These are phyloP conservation scores for Craterocephalus amniculus DNA, from an alignment of 2,797 vertebrate genomes.

Conservation along the genomic window DNA sequence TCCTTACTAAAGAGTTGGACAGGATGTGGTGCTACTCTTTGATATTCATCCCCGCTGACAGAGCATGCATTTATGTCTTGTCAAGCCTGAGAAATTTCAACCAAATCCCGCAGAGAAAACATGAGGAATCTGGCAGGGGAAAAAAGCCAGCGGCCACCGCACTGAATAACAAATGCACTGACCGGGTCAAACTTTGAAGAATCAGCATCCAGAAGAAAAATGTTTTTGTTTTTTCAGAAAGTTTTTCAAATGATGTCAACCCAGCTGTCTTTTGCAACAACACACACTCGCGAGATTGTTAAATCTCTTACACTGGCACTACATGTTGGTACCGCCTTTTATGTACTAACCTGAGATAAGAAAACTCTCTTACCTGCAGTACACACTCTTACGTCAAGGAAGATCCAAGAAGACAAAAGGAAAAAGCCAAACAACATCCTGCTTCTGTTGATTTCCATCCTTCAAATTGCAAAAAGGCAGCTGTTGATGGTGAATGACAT, in stretches of 20 bases:
- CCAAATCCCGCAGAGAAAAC: constrained; percentile 65
- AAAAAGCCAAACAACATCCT: constrained; percentile 56
- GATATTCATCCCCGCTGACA: constrained; percentile 72
- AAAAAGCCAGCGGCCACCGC: constrained; percentile 46
- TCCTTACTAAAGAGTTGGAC: constrained; percentile 65
- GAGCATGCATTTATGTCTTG: constrained; percentile 68
- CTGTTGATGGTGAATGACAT: background rate
- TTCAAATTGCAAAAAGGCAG: constrained; percentile 31
- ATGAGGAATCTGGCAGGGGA: constrained; percentile 60
- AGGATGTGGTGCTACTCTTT: constrained; percentile 77
- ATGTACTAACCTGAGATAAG: background rate
- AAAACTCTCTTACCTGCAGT: constrained; percentile 73
- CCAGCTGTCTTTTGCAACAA: background rate
- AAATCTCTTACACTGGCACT: background rate
- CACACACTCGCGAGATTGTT: background rate
- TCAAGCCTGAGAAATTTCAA: constrained; percentile 61
- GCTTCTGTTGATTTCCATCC: constrained; percentile 49
- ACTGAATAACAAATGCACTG: constrained; percentile 42
- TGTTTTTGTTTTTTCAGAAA: background rate
- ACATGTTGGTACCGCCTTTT: background rate
- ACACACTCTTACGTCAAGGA: constrained; percentile 63
- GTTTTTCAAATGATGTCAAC: background rate
- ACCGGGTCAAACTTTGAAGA: constrained; percentile 45
- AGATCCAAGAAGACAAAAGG: constrained; percentile 52
- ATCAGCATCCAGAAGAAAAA: constrained; percentile 14